Base-by-base conservation (phyloP, 2,797 vertebrate genomes). In the Dendrocincla tyrannina region DNA sequence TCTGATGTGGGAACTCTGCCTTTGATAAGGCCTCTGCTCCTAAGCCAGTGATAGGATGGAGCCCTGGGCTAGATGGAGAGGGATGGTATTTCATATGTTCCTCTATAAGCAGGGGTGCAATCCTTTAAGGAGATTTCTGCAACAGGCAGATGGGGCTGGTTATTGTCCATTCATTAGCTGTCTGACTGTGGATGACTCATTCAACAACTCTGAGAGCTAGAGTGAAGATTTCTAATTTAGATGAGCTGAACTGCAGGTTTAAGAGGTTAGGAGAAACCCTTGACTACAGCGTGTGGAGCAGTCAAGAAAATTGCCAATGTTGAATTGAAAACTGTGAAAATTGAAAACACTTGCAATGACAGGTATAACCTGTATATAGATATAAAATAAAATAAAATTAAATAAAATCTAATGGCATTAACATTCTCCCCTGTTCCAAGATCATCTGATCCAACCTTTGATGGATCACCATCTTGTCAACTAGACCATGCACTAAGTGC, bases 121-220 rank as follows among this genome's bases (percentile, higher is more conserved):
- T 83, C 55, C 60, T 68, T 1, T 13, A 50, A 37, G 55, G 80
- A 58, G 63, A 32, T 85, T 91, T 72, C 78, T 83, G 72, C 53
- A 76, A 13, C 44, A 82, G 81, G 32, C 74, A 35, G 74, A 14
- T 66, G 39, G 44, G 42, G 17, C 67, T 67, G 44, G 52, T 66
- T 33, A 33, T 50, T 73, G 50, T 64, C 25, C 5, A 0, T 56
- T 85, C 63, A 56, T 87, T 74, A 69, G 42, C 44, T 89, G 92
- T 41, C 63, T 81, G 33, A 5, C 60, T 56, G 44, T 27, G 39
- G 47, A 6, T 93, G 87, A 92, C 74, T 94, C 70, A 70, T 92
- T 59, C 44, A 49, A 52, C 70, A 55, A 0, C 46, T 87, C 47
- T 49, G 4, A 3, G 42, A 62, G 44, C 42, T 37, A 58, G 24